Conservation (phyloP, 2,888 invertebrate species). For the Onthophagus sagittarius region DNA sequence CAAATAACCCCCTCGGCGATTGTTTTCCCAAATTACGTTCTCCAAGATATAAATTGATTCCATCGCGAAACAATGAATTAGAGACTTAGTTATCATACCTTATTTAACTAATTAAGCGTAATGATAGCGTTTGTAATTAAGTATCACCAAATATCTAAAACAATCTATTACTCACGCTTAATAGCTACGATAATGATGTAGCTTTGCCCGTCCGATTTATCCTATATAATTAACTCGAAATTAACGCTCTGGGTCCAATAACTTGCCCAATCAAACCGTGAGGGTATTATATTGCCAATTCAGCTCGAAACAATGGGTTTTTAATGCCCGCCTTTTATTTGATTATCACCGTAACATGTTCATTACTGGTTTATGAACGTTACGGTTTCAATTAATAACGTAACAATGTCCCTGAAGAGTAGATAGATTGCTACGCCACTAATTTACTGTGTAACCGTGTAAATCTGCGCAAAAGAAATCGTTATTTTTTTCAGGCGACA, state of each 20-base stretch:
- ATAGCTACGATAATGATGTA: background rate
- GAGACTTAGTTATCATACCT: background rate
- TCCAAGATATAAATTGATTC: background rate
- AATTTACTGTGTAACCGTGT: background rate
- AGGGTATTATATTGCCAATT: background rate
- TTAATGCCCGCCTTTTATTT: background rate
- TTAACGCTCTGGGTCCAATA: conserved; percentile 4
- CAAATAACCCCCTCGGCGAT: background rate
- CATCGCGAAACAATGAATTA: background rate
- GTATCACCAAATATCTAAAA: background rate
- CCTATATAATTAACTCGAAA: conserved; percentile 9
- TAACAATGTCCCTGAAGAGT: background rate
- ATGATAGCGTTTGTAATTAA: background rate
- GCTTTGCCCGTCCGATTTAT: conserved; percentile 7
- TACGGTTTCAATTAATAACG: background rate
- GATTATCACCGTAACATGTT: background rate
- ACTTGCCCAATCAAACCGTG: background rate
- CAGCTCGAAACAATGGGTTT: background rate
- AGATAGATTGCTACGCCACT: background rate
- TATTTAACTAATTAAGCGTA: background rate
- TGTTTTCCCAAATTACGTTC: conserved; percentile 3
- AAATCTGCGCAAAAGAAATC: background rate
- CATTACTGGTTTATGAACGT: background rate
- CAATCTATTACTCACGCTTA: background rate
- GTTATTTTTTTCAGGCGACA: background rate